Conservation (phyloP, 2,888 invertebrate genomes). For the Pandemis cinnamomeana region DNA sequence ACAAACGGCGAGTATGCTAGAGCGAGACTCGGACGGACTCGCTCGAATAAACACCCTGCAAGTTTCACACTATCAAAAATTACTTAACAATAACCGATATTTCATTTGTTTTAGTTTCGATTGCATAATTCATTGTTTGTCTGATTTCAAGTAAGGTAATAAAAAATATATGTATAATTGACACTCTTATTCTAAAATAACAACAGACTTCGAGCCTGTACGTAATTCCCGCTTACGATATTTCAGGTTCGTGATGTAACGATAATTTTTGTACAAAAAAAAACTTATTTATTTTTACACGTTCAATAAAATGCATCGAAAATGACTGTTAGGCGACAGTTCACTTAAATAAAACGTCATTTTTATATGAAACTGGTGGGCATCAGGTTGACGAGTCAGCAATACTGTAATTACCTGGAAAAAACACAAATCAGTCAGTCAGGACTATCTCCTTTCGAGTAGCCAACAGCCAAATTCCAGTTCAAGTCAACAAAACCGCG, state of each 20-base stretch:
- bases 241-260: constrained; percentile 16
- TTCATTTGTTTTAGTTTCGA: not conserved
- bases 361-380: constrained; percentile 38
- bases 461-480: no score
- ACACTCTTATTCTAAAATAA: constrained; percentile 1
- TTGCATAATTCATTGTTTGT: not conserved
- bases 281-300: constrained; percentile 39
- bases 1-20: not conserved
- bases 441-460: not conserved
- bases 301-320: constrained; percentile 13
- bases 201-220: constrained; percentile 14
- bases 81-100: not conserved
- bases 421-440: not conserved
- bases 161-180: not conserved
- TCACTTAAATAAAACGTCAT: constrained; percentile 33
- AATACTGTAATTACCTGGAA: constrained; percentile 33
- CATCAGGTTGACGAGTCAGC: constrained; percentile 16
- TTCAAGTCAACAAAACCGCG: no score
- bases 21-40: not conserved
- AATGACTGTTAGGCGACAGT: constrained; percentile 3
- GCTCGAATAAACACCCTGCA: not conserved
- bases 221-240: constrained; percentile 41
- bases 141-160: not conserved
- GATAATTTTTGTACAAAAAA: constrained; percentile 34
- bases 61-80: not conserved